A percentile compares a stretch with the other conserved stretches of the same genome.
Evolutionary conservation across 92 coral and sea anemone genomes (phyloP).

Genomic region (Parazoanthus atlanticus): DNA sequence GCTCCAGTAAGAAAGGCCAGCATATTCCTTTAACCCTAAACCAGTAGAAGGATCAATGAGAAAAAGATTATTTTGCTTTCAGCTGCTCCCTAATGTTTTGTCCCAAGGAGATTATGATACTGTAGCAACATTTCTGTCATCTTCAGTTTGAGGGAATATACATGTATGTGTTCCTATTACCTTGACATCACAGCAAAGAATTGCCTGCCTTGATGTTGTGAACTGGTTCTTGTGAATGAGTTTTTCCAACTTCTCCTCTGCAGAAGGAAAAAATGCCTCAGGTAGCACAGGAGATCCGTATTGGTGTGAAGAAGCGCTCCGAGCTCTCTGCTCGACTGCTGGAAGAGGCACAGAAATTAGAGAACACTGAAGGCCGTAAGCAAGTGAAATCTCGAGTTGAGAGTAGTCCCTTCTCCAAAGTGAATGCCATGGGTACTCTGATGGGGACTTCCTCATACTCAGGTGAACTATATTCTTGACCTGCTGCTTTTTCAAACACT

Average conservation of each 20-base stretch:
- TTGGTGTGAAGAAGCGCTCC: slow-evolving; percentile 88
- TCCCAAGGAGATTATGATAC: too few species aligned
- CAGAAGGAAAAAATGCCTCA: slow-evolving; percentile 89
- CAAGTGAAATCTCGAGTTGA: slow-evolving; percentile 85
- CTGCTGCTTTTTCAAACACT: too few species aligned
- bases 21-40: too few species aligned
- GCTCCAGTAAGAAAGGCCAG: too few species aligned
- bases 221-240: background rate
- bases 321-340: slow-evolving; percentile 83
- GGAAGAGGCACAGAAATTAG: slow-evolving; percentile 83
- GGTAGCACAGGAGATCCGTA: slow-evolving; percentile 71
- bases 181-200: too few species aligned
- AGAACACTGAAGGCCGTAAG: slow-evolving; percentile 84
- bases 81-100: too few species aligned
- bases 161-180: background rate
- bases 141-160: background rate
- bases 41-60: too few species aligned
- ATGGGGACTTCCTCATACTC: background rate
- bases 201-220: background rate
- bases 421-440: slow-evolving; percentile 34
- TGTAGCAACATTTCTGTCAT: background rate
- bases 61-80: too few species aligned
- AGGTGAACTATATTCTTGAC: background rate
- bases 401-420: slow-evolving; percentile 73
- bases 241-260: background rate